Evolutionary conservation across 2,113 vertebrate genomes (phyloP).

Genomic region (Grus americana): DNA sequence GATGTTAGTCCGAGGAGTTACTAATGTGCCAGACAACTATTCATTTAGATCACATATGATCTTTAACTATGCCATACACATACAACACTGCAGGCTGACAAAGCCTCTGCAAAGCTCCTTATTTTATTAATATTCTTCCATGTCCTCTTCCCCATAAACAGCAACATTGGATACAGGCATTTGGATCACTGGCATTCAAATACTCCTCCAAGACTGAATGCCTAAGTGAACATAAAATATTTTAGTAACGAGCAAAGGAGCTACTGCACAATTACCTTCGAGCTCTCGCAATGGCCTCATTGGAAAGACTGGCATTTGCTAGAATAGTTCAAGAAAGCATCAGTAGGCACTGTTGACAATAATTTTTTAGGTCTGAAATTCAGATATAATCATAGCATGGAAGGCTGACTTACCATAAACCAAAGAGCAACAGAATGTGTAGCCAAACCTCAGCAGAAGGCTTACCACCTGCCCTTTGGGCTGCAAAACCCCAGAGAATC

Average conservation of each 20-base stretch:
- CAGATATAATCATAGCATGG: not conserved
- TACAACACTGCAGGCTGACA: not conserved
- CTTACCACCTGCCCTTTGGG: not conserved
- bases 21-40: not conserved
- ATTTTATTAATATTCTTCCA: not conserved
- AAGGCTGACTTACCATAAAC: not conserved
- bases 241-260: not conserved
- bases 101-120: not conserved
- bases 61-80: not conserved
- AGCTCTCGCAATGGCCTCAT: fast-evolving
- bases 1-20: not conserved
- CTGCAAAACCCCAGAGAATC: not conserved
- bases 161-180: not conserved
- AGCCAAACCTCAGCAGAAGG: not conserved
- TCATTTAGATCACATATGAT: not conserved
- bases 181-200: not conserved
- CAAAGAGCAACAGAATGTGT: not conserved
- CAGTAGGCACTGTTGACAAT: not conserved
- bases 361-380: not conserved
- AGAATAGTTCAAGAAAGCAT: not conserved
- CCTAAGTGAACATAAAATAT: not conserved
- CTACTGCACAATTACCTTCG: not conserved
- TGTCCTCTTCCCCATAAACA: not conserved
- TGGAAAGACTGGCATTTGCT: not conserved
- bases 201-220: not conserved